These are phyloP conservation scores for Erpetoichthys calabaricus DNA, from an alignment of 2,797 vertebrate genomes.

Conservation along the genomic window DNA sequence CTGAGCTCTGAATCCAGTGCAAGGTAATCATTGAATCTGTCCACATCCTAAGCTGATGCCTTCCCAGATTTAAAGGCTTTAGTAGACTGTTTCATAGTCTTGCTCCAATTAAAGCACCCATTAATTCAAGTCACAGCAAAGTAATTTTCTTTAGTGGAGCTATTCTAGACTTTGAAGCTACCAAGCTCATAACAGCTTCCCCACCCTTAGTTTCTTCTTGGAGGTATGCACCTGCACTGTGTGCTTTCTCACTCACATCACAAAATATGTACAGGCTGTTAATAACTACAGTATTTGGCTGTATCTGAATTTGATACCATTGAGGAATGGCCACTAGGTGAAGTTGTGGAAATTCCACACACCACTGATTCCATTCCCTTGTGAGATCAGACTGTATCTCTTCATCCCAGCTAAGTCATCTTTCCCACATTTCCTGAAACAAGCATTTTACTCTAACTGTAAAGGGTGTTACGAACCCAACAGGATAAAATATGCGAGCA, in stretches of 20 bases:
- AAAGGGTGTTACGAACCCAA: conserved; percentile 14
- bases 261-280: conserved; percentile 8
- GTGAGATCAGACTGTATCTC: conserved; percentile 7
- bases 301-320: conserved; percentile 9
- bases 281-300: neutral
- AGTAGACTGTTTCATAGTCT: conserved; percentile 10
- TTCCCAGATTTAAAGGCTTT: conserved; percentile 11
- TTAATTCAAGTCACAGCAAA: conserved; percentile 13
- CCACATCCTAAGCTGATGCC: conserved; percentile 12
- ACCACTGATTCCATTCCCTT: conserved; percentile 18
- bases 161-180: conserved; percentile 14
- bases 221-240: conserved; percentile 12
- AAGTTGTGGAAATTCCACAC: conserved; percentile 10
- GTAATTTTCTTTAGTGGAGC: conserved; percentile 19
- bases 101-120: conserved; percentile 18
- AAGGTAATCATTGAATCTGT: conserved; percentile 15
- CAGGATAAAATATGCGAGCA: conserved; percentile 10
- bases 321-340: conserved; percentile 11
- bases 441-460: conserved; percentile 15
- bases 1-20: conserved; percentile 9
- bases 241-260: conserved; percentile 17
- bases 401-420: conserved; percentile 16
- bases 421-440: conserved; percentile 21
- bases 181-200: conserved; percentile 4
- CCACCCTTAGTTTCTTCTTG: conserved; percentile 3